These are phyloP conservation scores for Phrynosoma platyrhinos DNA, from an alignment of 2,113 vertebrate genomes.

Conservation along the genomic window DNA sequence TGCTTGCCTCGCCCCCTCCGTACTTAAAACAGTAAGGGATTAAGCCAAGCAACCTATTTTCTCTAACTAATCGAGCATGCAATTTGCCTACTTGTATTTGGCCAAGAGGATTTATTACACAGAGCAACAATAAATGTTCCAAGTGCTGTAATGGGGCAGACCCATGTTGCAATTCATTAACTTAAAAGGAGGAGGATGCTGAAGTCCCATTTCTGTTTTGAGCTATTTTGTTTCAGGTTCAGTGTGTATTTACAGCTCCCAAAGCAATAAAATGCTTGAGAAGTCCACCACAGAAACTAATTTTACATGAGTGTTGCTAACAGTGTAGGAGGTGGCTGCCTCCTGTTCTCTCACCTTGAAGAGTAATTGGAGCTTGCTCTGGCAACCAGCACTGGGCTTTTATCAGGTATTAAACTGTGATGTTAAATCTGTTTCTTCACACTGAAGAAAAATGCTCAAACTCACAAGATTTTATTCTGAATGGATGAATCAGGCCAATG, in stretches of 20 bases:
- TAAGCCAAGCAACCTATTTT: conserved; percentile 70
- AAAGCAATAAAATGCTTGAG: conserved; percentile 63
- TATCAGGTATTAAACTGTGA: conserved; percentile 9
- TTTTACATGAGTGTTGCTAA: conserved; percentile 58
- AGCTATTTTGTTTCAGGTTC: conserved; percentile 62
- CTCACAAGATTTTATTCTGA: background rate
- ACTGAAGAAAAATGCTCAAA: background rate
- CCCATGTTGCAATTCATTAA: conserved; percentile 69
- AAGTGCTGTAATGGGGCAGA: conserved; percentile 57
- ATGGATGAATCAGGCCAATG: background rate
- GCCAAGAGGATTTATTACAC: conserved; percentile 68
- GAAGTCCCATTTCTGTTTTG: conserved; percentile 67
- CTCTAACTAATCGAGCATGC: conserved; percentile 73
- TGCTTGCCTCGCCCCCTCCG: conserved; percentile 41
- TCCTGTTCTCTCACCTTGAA: conserved; percentile 55
- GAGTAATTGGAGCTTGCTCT: conserved; percentile 54
- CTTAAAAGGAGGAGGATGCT: conserved; percentile 59
- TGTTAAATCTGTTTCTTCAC: conserved; percentile 44
- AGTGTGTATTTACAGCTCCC: conserved; percentile 63
- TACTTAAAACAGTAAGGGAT: conserved; percentile 65
- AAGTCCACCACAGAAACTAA: conserved; percentile 60
- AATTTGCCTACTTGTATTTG: conserved; percentile 69
- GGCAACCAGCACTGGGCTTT: conserved; percentile 45
- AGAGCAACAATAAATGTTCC: conserved; percentile 65
- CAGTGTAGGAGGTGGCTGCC: conserved; percentile 28